Evolutionary conservation across 2,888 invertebrate genomes (phyloP).

Genomic region (Rotaria sp.): DNA sequence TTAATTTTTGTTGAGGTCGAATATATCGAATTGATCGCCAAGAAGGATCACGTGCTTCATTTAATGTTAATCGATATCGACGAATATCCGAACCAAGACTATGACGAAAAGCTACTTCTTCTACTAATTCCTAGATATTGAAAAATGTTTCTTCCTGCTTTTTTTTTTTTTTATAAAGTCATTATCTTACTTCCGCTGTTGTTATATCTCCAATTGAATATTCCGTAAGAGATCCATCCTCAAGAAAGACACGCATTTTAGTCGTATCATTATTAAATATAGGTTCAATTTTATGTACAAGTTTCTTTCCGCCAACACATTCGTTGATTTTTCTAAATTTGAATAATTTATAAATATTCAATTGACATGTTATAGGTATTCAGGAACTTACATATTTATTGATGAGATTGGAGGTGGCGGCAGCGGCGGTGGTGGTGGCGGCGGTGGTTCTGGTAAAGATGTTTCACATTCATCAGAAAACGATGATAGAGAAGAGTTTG

Average conservation of each 20-base stretch:
- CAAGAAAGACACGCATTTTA: background rate
- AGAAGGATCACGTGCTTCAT: background rate
- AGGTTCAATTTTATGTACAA: background rate
- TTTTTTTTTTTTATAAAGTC: background rate
- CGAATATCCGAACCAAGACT: background rate
- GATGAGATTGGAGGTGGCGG: background rate
- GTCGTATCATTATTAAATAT: background rate
- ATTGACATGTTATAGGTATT: background rate
- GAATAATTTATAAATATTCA: background rate
- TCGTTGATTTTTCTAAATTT: background rate
- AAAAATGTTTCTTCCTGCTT: background rate
- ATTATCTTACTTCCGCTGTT: background rate
- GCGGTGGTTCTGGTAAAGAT: background rate
- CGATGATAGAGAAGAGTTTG: background rate
- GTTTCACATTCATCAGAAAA: background rate
- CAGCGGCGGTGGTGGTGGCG: background rate
- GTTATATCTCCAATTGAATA: background rate
- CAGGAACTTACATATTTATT: background rate
- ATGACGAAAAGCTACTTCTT: background rate
- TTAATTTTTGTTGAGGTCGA: background rate
- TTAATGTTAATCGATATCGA: background rate
- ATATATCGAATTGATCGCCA: constrained; percentile 7
- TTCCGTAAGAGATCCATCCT: background rate
- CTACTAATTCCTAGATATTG: background rate
- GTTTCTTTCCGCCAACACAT: background rate